Conservation (phyloP, 2,113 vertebrate genomes). For the Spilogale gracilis region DNA sequence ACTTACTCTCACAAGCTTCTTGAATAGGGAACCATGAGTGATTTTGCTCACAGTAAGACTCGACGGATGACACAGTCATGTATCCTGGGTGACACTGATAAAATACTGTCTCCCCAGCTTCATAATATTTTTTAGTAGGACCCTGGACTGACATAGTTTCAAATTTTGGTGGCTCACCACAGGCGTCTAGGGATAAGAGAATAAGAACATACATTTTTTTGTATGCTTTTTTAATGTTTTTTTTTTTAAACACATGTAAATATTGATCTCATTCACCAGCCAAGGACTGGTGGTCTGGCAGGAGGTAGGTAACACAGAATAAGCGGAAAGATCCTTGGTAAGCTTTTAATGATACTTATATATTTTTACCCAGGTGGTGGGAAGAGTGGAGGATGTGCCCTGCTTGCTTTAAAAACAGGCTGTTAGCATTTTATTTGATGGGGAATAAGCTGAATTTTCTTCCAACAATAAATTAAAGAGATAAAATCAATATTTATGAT, state of each 20-base stretch:
- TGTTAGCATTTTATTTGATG: constrained; percentile 10
- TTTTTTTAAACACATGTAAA: background rate
- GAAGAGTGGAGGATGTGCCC: too few relatives aligned
- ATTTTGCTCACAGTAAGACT: constrained; percentile 33
- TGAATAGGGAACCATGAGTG: constrained; percentile 50
- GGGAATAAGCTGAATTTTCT: background rate
- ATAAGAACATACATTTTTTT: background rate
- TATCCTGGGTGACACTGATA: constrained; percentile 34
- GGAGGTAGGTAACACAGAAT: background rate
- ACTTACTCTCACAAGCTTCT: constrained; percentile 64
- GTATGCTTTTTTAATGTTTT: background rate
- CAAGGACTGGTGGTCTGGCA: background rate
- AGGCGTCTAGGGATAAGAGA: constrained; percentile 52
- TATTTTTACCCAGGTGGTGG: background rate
- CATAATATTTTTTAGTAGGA: background rate
- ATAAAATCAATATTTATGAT: background rate
- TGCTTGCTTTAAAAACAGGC: background rate
- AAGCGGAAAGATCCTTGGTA: background rate
- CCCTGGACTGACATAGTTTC: background rate
- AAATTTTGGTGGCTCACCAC: background rate
- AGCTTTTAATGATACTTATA: background rate
- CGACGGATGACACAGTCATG: accelerated
- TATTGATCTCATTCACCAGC: background rate
- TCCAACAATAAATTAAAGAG: background rate
- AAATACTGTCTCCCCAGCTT: background rate